Evolutionary conservation across 1,140 invertebrate genomes (phyloP).

Genomic region (Aphelinus atriplicis): DNA sequence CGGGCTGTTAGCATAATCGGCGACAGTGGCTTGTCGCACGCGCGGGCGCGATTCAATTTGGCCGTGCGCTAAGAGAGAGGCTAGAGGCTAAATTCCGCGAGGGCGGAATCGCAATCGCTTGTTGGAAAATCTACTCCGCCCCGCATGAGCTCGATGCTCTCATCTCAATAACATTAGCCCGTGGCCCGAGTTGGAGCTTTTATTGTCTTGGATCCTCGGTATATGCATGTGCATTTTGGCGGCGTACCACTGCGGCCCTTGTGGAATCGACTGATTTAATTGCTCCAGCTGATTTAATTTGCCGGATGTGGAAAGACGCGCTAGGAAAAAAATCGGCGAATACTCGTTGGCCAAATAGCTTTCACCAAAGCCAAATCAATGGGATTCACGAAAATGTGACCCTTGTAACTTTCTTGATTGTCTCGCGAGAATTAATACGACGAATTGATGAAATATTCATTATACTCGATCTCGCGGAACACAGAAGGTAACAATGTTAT

Average conservation of each 20-base stretch:
- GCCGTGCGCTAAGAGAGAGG: constrained; percentile 41
- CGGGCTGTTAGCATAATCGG: constrained; percentile 53
- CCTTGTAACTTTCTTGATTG: no score
- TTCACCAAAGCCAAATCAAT: no score
- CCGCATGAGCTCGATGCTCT: constrained; percentile 46
- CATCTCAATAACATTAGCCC: constrained; percentile 64
- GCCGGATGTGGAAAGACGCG: background rate
- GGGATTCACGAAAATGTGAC: no score
- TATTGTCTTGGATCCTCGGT: constrained; percentile 49
- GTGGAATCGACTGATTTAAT: background rate
- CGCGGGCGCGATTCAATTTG: constrained; percentile 52
- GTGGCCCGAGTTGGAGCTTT: constrained; percentile 54
- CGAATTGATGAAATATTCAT: no score
- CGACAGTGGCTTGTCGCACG: constrained; percentile 16
- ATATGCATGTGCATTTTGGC: background rate
- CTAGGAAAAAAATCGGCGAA: no score
- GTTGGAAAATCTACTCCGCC: constrained; percentile 53
- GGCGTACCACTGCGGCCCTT: background rate
- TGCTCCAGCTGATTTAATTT: constrained; percentile 6
- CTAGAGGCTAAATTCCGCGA: constrained; percentile 49
- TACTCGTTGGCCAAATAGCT: no score
- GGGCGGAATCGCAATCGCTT: constrained; percentile 57
- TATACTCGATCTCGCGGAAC: no score
- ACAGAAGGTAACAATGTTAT: no score
- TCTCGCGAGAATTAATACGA: no score